Evolutionary conservation across 2,888 invertebrate species (phyloP).

Genomic region (Julus scandinavius): DNA sequence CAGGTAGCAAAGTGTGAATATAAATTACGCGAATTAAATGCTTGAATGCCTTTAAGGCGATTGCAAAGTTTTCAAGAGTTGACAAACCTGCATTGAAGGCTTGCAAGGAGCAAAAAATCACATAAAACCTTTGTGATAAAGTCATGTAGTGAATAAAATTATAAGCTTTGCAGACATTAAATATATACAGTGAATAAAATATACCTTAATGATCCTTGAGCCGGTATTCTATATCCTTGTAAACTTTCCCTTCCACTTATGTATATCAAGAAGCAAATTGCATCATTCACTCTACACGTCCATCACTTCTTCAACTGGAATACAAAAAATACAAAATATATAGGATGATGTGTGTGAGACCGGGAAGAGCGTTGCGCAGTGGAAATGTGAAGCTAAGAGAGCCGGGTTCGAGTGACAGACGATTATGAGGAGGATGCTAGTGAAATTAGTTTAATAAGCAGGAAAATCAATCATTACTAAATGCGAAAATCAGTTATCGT

Average conservation of each 20-base stretch:
- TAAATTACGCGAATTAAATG: not conserved
- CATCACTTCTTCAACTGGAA: no score
- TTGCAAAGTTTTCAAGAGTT: not conserved
- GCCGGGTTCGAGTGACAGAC: no score
- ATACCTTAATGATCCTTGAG: not conserved
- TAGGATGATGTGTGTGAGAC: no score
- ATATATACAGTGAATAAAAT: not conserved
- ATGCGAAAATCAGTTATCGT: no score
- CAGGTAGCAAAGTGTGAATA: constrained; percentile 19
- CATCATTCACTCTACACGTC: no score
- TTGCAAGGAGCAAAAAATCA: not conserved
- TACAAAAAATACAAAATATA: no score
- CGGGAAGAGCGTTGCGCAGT: no score
- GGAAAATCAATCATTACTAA: no score
- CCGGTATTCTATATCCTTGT: not conserved
- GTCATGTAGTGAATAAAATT: not conserved
- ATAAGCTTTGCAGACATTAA: constrained; percentile 9
- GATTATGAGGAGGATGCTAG: no score
- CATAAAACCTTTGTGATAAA: constrained; percentile 15
- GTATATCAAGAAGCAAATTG: not conserved
- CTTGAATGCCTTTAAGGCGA: constrained; percentile 3
- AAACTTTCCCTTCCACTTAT: not conserved
- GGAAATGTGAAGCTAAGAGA: no score
- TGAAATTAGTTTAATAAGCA: no score
- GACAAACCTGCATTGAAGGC: constrained; percentile 19